These are phyloP conservation scores for Ceratosolen solmsi DNA, from an alignment of 1,140 invertebrate species.

Conservation along the genomic window DNA sequence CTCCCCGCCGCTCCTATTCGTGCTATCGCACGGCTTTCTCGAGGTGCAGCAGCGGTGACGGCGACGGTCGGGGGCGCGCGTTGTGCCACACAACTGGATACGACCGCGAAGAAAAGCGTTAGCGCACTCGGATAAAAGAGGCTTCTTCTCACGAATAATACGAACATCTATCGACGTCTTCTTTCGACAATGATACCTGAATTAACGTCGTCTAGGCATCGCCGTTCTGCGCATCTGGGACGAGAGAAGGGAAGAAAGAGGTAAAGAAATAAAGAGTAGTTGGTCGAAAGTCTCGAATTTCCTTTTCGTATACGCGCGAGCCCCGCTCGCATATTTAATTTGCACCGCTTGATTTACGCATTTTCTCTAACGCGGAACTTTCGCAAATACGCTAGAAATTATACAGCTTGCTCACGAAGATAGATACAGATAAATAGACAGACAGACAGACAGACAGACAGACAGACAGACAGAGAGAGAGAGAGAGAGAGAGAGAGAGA, in stretches of 20 bases:
- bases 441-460: no score
- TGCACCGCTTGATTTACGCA: slow-evolving; percentile 20
- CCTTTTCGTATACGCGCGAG: background rate
- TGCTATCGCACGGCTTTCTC: background rate
- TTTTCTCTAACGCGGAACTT: slow-evolving; percentile 4
- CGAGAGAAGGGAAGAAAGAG: background rate
- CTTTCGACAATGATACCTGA: no score
- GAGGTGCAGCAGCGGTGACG: background rate
- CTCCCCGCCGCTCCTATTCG: background rate
- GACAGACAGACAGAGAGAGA: no score
- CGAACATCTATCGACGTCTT: no score
- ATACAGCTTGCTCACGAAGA: background rate
- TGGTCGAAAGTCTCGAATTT: background rate
- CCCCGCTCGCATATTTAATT: background rate
- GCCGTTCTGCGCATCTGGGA: background rate
- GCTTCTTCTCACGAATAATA: background rate
- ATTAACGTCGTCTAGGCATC: no score
- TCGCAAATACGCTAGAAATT: slow-evolving; percentile 24
- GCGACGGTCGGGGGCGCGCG: no score
- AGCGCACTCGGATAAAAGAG: background rate
- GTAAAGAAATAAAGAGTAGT: no score
- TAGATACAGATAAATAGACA: no score
- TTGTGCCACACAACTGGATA: background rate
- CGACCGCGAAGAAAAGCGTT: background rate
- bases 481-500: no score